Conservation (phyloP, 92 coral and sea anemone genomes). For the Porites lobata region DNA sequence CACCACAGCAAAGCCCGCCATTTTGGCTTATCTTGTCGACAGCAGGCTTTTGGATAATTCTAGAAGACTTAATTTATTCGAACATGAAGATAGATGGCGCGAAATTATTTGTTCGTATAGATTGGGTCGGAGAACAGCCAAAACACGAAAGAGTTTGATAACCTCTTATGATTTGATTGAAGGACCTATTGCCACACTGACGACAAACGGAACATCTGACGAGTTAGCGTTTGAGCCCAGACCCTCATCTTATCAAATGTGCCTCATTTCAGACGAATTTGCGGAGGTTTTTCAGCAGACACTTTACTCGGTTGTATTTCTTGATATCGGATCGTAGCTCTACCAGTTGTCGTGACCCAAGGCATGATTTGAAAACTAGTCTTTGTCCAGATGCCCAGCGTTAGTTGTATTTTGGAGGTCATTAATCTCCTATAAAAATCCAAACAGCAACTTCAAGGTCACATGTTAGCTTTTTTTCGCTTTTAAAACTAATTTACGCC, state of each 20-base stretch:
- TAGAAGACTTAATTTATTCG: conserved; percentile 29
- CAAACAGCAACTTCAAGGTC: no score
- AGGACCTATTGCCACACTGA: conserved; percentile 60
- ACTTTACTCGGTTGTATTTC: conserved; percentile 23
- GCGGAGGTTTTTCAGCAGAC: conserved; percentile 42
- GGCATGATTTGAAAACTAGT: no score
- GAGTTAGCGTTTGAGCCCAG: conserved; percentile 26
- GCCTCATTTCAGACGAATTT: conserved; percentile 66
- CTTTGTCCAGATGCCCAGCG: no score
- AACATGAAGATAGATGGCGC: conserved; percentile 43
- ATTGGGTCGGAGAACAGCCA: conserved; percentile 51
- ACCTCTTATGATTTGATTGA: conserved; percentile 55
- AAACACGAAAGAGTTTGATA: conserved; percentile 54
- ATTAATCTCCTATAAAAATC: no score
- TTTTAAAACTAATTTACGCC: no score
- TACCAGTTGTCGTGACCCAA: no score
- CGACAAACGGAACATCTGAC: neutral
- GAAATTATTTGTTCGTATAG: conserved; percentile 61
- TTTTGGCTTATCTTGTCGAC: conserved; percentile 49
- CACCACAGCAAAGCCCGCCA: conserved; percentile 68
- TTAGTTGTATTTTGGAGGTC: no score
- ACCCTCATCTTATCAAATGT: conserved; percentile 65
- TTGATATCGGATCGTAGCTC: neutral
- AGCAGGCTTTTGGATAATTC: conserved; percentile 13
- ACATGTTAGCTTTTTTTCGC: no score